Evolutionary conservation across 2,888 invertebrate species (phyloP).

Genomic region (Zonitis immaculata): DNA sequence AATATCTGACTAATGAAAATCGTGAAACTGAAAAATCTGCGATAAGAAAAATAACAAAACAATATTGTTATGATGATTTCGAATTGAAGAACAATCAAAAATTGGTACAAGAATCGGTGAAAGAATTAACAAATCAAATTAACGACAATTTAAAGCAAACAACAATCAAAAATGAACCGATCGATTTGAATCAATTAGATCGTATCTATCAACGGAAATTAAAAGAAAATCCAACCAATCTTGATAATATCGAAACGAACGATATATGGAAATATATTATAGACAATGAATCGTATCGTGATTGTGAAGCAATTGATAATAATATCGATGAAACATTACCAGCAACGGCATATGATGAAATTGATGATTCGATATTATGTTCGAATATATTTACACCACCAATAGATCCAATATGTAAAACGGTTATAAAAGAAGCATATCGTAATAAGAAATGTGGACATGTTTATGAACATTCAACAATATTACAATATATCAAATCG

Average conservation of each 20-base stretch:
- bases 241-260: constrained; percentile 18
- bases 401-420: constrained; percentile 38
- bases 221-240: constrained; percentile 12
- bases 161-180: constrained; percentile 22
- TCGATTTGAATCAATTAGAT: constrained; percentile 23
- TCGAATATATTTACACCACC: constrained; percentile 34
- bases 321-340: constrained; percentile 6
- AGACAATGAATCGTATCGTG: constrained; percentile 21
- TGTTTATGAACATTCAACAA: constrained; percentile 35
- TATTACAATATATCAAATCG: constrained; percentile 33
- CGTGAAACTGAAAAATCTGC: constrained; percentile 13
- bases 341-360: constrained; percentile 24
- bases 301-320: constrained; percentile 21
- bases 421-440: constrained; percentile 32
- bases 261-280: constrained; percentile 31
- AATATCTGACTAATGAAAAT: constrained; percentile 23
- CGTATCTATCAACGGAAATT: constrained; percentile 1
- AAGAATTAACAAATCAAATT: constrained; percentile 25
- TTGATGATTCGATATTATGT: constrained; percentile 33
- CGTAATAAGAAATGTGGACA: constrained; percentile 37
- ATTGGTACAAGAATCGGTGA: constrained; percentile 20
- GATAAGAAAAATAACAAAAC: constrained; percentile 24
- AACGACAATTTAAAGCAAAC: constrained; percentile 15
- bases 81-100: constrained; percentile 6
- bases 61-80: constrained; percentile 28